Percentiles rank a stretch among this genome's conserved stretches.
phyloP scores from a whole-genome alignment of 2,797 vertebrate genomes.

The Nyctibius grandis region DNA sequence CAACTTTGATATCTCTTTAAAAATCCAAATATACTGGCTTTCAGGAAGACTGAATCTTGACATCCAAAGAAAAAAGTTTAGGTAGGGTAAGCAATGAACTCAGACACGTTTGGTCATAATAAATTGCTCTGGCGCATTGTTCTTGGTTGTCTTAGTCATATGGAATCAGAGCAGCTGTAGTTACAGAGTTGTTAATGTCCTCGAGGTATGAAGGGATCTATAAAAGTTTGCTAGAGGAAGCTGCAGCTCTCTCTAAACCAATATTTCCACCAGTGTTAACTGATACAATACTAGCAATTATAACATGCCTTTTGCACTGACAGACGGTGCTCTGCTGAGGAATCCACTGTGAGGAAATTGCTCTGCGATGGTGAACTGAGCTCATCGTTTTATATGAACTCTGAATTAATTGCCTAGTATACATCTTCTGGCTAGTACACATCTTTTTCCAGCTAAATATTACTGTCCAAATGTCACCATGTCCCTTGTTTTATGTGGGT shows the following conservation, averaged over 20 bases:
- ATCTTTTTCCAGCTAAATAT: not conserved
- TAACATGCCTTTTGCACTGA: rapidly evolving
- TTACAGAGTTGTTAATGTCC: not conserved
- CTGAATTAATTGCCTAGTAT: not conserved
- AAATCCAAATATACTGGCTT: not conserved
- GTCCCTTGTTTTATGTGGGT: not conserved
- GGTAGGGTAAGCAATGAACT: not conserved
- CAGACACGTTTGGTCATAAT: not conserved
- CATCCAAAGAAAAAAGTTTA: not conserved
- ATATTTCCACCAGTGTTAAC: not conserved
- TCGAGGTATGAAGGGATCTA: not conserved
- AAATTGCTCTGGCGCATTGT: not conserved
- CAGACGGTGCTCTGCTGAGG: not conserved
- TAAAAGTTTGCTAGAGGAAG: not conserved
- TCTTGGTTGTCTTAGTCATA: not conserved
- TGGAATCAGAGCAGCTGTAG: not conserved
- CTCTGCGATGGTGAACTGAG: not conserved
- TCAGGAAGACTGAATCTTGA: not conserved
- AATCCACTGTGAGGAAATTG: not conserved
- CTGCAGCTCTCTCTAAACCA: not conserved
- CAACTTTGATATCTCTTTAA: not conserved
- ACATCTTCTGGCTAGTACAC: not conserved
- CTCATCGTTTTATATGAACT: not conserved
- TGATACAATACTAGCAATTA: not conserved
- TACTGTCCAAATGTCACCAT: not conserved